These are phyloP conservation scores for Ailuropoda melanoleuca DNA, from an alignment of 2,113 vertebrate genomes.

Conservation along the genomic window DNA sequence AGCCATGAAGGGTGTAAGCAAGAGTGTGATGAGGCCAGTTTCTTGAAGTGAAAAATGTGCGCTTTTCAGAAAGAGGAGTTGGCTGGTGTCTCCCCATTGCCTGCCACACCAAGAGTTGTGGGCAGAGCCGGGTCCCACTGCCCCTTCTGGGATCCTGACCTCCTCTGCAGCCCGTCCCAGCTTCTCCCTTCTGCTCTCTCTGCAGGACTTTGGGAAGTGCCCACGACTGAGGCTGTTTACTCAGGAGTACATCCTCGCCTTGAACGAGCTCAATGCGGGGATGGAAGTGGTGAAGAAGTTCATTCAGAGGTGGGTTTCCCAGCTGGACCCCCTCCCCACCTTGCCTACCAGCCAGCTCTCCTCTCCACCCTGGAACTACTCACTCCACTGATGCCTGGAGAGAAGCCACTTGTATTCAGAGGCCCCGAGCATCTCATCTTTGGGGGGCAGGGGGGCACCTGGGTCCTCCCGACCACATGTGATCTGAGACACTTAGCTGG, in stretches of 20 bases:
- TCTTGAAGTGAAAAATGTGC: background rate
- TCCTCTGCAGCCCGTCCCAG: background rate
- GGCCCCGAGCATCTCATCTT: background rate
- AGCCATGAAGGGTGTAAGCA: background rate
- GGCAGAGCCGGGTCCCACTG: fast-evolving
- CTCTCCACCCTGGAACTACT: fast-evolving
- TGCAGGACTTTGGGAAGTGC: conserved; percentile 98
- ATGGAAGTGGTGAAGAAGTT: conserved; percentile 99
- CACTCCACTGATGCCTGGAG: fast-evolving
- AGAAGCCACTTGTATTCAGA: fast-evolving
- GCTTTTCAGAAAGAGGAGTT: background rate
- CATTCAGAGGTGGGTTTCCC: conserved; percentile 92
- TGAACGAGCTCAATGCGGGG: conserved; percentile 98
- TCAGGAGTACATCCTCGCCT: conserved; percentile 99
- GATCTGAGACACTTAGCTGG: background rate
- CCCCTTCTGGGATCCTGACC: background rate
- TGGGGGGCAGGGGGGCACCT: fast-evolving
- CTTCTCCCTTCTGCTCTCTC: conserved; percentile 59
- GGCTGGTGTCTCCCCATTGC: fast-evolving
- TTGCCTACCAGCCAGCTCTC: background rate
- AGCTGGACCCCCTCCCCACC: fast-evolving
- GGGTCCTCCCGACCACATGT: background rate
- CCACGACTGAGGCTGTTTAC: conserved; percentile 98
- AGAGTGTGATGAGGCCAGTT: fast-evolving
- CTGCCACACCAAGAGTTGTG: too few species aligned